Base-by-base conservation (phyloP, 2,113 vertebrate species). In the Pogona vitticeps region DNA sequence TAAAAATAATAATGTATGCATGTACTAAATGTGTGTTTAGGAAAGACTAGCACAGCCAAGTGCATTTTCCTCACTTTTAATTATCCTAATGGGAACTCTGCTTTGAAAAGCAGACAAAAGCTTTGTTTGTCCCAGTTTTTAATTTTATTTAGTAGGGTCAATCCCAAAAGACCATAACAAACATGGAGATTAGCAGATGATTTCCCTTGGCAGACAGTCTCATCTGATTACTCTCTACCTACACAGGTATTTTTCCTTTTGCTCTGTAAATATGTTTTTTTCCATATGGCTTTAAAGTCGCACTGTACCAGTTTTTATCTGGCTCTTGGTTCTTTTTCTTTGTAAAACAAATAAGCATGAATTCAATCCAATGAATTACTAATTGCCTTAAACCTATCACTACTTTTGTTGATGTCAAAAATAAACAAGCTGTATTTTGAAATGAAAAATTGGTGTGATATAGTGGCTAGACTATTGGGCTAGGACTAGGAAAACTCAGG, bases 41-140 rank as follows among this genome's bases (percentile, higher is more conserved):
- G 0, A 28, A 82, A 82, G 23, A 63, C 3, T 65, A 0, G 2
- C 56, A 67, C 36, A 33, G 59, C 23, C 88, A 18, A 52, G 78
- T 7, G 3, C 9, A 1, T 68, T 86, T 87, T 84, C 40, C 58
- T 15, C 33, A 21, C 15, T 10, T 31, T 20, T 33, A 36, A 26
- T 56, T 89, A 82, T 86, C 83, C 75, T 83, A 84, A 88, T 80
- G 70, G 52, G 86, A 90, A 83, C 73, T 0, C 0, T 31, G 52
- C 28, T 71, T 83, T 36, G 31, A 87, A 83, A 83, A 87, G 23
- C 56, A 63, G 73, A 31, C 80, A 88, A 78, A 70, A 68, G 52
- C n/a, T 85, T 88, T 90, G 28, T 88, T 61, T 91, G 63, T 70
- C 58, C 46, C 42, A 83, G 38, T 56, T 90, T 92, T 92, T 91